Percentiles rank a stretch among this genome's conserved stretches.
These are phyloP conservation scores for Hirundo rustica DNA, from an alignment of 2,797 vertebrate genomes.

Conservation along the genomic window DNA sequence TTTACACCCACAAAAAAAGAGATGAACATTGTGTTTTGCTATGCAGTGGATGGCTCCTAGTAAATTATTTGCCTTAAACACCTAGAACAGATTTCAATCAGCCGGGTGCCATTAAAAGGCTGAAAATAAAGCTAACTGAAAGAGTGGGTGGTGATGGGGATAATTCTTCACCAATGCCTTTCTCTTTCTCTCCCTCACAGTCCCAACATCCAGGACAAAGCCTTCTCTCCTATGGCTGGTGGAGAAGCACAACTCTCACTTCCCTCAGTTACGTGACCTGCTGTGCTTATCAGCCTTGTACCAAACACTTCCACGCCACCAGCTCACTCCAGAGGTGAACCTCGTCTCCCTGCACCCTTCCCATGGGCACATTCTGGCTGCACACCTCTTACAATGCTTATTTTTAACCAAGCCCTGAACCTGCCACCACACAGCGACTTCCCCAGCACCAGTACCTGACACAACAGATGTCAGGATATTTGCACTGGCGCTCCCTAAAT, in stretches of 20 bases:
- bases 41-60: not conserved
- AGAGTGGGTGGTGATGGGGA: not conserved
- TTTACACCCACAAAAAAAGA: not conserved
- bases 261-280: not conserved
- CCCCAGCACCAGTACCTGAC: not conserved
- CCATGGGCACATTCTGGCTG: fast-evolving
- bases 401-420: not conserved
- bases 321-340: not conserved
- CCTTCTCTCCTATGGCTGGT: fast-evolving
- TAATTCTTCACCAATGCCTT: fast-evolving
- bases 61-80: not conserved
- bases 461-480: not conserved
- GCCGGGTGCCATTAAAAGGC: not conserved
- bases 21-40: not conserved
- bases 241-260: fast-evolving
- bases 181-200: no score
- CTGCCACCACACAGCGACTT: fast-evolving
- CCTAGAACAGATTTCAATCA: not conserved
- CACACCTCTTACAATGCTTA: fast-evolving
- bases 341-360: not conserved
- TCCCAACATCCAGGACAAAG: fast-evolving
- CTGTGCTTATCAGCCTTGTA: not conserved
- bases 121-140: not conserved
- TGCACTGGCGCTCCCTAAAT: not conserved
- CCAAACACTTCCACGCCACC: not conserved